Percentiles rank a stretch among this genome's conserved stretches.
These are phyloP conservation scores for Neomonachus schauinslandi DNA, from an alignment of 2,113 vertebrate species.

Conservation along the genomic window DNA sequence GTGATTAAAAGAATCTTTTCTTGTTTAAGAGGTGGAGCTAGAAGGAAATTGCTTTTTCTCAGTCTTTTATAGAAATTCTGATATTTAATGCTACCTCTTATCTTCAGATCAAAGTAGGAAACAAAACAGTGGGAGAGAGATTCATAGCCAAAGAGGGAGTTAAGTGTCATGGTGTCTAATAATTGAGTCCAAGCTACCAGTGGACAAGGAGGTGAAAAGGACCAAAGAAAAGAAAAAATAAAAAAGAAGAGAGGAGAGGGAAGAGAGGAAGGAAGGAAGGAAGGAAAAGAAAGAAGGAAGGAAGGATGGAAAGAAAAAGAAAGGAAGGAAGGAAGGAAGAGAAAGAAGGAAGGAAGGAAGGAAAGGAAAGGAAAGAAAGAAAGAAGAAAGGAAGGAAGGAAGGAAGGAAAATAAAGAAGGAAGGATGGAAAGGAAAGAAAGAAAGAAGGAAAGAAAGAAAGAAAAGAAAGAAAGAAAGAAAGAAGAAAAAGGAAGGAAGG, in stretches of 20 bases:
- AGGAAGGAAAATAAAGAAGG: accelerated
- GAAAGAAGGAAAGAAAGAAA: too few relatives aligned
- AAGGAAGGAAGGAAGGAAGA: too few relatives aligned
- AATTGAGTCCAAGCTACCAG: neutral
- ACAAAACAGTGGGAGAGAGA: neutral
- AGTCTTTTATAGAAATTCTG: neutral
- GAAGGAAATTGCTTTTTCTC: neutral
- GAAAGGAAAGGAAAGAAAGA: neutral
- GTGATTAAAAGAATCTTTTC: neutral
- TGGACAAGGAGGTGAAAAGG: neutral
- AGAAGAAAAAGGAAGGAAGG: neutral
- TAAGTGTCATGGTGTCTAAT: neutral
- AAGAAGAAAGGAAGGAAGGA: too few relatives aligned
- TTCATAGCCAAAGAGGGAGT: neutral
- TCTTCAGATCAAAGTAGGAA: neutral
- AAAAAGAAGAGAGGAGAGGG: neutral
- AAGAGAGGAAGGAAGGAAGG: too few relatives aligned
- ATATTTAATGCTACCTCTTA: neutral
- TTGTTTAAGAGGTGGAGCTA: neutral
- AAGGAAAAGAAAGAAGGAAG: too few relatives aligned
- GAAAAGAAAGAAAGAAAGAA: too few relatives aligned
- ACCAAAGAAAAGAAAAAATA: neutral
- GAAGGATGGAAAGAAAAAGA: too few relatives aligned
- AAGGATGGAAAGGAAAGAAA: accelerated
- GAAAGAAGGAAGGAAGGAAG: too few relatives aligned